Evolutionary conservation across 2,888 invertebrate species (phyloP).

Genomic region (Limnephilus lunatus): DNA sequence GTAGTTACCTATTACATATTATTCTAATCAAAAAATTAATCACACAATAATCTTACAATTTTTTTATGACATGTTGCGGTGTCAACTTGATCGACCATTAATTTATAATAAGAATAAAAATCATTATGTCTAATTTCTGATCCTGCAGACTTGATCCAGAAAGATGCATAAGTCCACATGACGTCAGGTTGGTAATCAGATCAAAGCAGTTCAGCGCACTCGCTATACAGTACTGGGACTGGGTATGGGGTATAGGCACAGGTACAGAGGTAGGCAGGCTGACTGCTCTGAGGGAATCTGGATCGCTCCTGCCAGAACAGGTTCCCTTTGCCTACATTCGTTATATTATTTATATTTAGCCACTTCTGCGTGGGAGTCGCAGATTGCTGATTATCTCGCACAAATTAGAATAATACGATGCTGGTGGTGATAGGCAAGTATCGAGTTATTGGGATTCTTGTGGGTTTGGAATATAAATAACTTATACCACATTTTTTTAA

Average conservation of each 20-base stretch:
- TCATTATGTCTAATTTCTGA: neutral
- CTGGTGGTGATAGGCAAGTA: neutral
- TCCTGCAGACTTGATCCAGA: neutral
- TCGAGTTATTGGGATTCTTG: neutral
- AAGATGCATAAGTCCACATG: neutral
- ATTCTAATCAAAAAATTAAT: neutral
- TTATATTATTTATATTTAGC: slow-evolving; percentile 23
- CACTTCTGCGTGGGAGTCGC: slow-evolving; percentile 31
- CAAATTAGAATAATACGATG: neutral
- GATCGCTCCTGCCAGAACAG: slow-evolving; percentile 37
- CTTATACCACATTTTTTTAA: too few species aligned
- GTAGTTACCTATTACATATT: too few species aligned
- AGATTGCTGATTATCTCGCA: slow-evolving; percentile 26
- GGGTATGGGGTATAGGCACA: too few species aligned
- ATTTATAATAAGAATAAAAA: neutral
- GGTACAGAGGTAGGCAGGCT: neutral
- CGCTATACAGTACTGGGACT: neutral
- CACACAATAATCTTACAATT: neutral
- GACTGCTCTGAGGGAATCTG: slow-evolving; percentile 20
- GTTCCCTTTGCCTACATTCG: slow-evolving; percentile 41
- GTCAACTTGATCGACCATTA: neutral
- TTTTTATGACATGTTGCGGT: neutral
- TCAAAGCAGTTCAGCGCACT: slow-evolving; percentile 9
- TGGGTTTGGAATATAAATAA: neutral
- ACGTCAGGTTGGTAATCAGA: slow-evolving; percentile 23